These are phyloP conservation scores for Rana temporaria DNA, from an alignment of 2,113 vertebrate genomes.

Conservation along the genomic window DNA sequence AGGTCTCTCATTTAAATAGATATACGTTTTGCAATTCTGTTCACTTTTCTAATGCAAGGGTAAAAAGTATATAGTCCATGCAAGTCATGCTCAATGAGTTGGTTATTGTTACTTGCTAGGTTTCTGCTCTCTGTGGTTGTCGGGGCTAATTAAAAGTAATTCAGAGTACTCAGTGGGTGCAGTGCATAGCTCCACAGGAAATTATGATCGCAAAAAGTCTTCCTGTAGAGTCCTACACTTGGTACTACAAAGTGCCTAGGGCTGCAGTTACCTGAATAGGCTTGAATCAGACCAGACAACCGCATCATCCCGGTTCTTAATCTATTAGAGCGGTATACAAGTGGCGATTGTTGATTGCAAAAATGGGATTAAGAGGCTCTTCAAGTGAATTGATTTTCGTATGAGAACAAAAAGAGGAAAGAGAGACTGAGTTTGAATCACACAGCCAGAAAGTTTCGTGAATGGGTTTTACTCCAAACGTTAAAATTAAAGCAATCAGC, in stretches of 20 bases:
- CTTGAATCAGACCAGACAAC: conserved; percentile 98
- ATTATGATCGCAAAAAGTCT: conserved; percentile 98
- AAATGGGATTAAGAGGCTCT: conserved; percentile 99
- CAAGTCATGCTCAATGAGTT: conserved; percentile 92
- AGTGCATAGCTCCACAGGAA: conserved; percentile 93
- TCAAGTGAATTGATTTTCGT: conserved; percentile 99
- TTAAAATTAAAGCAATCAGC: conserved; percentile 91
- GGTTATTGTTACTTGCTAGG: conserved; percentile 94
- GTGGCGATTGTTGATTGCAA: conserved; percentile 98
- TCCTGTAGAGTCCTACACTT: conserved; percentile 93
- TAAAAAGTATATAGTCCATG: conserved; percentile 77
- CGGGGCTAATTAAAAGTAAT: conserved; percentile 97
- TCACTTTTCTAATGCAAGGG: conserved; percentile 70
- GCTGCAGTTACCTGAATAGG: conserved; percentile 94
- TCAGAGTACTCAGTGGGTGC: conserved; percentile 87
- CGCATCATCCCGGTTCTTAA: conserved; percentile 96
- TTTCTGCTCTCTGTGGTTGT: conserved; percentile 98
- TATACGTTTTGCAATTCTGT: conserved; percentile 74
- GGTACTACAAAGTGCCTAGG: conserved; percentile 94
- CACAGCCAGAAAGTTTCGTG: conserved; percentile 91
- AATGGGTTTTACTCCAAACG: conserved; percentile 89
- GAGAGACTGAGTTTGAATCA: conserved; percentile 87
- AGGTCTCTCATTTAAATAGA: conserved; percentile 80
- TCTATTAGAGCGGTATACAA: conserved; percentile 97
- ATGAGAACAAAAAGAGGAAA: conserved; percentile 93